A percentile compares a stretch with the other conserved stretches of the same genome.
phyloP scores from a whole-genome alignment of 2,888 invertebrate species.

The Melitaea athalia region DNA sequence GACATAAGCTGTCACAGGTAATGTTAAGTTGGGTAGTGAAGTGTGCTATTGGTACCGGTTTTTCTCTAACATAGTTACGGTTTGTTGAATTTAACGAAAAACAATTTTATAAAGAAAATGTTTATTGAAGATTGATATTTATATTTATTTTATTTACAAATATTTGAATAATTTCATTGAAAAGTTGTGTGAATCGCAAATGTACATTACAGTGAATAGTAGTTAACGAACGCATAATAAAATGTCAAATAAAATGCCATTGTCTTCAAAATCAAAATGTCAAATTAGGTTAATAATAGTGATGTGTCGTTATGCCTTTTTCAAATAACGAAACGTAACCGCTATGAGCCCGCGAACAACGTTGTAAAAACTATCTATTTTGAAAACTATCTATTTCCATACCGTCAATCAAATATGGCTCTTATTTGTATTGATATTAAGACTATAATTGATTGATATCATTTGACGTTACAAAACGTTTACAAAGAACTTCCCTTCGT shows the following conservation, averaged over 20 bases:
- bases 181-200: neutral
- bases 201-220: no score
- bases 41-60: neutral
- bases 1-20: conserved; percentile 42
- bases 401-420: no score
- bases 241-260: conserved; percentile 23
- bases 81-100: neutral
- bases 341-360: no score
- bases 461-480: no score
- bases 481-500: no score
- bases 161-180: no score
- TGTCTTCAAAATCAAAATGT: conserved; percentile 32
- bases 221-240: conserved; percentile 29
- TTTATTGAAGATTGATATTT: conserved; percentile 17
- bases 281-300: conserved; percentile 27
- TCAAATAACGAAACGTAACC: no score
- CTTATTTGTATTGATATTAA: no score
- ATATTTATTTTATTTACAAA: neutral
- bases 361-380: no score
- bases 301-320: no score
- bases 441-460: no score
- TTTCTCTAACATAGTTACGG: neutral
- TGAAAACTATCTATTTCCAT: no score
- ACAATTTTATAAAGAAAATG: neutral
- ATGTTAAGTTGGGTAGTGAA: conserved; percentile 10